Percentiles rank a stretch among this genome's conserved stretches.
Evolutionary conservation across 2,888 invertebrate genomes (phyloP).

Genomic region (Erebia ligea): DNA sequence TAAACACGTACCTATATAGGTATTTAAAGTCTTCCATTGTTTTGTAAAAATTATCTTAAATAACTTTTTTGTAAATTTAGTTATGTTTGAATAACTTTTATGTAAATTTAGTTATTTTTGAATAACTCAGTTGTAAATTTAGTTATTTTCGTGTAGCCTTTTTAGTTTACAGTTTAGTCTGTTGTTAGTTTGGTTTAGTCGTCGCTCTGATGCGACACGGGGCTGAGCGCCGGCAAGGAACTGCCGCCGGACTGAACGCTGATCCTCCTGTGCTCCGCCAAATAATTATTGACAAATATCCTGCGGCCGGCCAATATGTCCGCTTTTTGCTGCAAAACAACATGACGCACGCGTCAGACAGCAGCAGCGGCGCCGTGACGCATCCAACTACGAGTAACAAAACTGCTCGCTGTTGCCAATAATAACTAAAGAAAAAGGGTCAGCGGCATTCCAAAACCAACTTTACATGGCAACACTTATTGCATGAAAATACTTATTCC

Average conservation of each 20-base stretch:
- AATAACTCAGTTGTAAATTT: constrained; percentile 9
- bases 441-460: constrained; percentile 71
- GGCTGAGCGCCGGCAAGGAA: constrained; percentile 80
- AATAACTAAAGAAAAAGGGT: constrained; percentile 47
- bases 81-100: constrained; percentile 20
- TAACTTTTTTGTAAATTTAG: constrained; percentile 21
- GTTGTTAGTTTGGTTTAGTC: constrained; percentile 59
- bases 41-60: constrained; percentile 22
- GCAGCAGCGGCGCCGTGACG: constrained; percentile 48
- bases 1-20: constrained; percentile 23
- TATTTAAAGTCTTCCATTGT: constrained; percentile 24
- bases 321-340: constrained; percentile 84
- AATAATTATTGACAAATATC: constrained; percentile 84
- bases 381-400: constrained; percentile 52
- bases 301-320: constrained; percentile 83
- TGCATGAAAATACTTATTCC: not conserved
- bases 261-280: constrained; percentile 83
- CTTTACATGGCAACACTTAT: constrained; percentile 30
- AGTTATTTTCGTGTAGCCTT: constrained; percentile 3
- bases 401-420: constrained; percentile 66
- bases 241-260: constrained; percentile 82
- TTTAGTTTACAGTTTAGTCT: constrained; percentile 26
- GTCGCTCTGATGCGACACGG: constrained; percentile 81
- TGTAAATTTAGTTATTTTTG: constrained; percentile 14
- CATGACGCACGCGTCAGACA: constrained; percentile 71